Evolutionary conservation across 2,797 vertebrate species (phyloP).

Genomic region (Gobionotothen gibberifrons): DNA sequence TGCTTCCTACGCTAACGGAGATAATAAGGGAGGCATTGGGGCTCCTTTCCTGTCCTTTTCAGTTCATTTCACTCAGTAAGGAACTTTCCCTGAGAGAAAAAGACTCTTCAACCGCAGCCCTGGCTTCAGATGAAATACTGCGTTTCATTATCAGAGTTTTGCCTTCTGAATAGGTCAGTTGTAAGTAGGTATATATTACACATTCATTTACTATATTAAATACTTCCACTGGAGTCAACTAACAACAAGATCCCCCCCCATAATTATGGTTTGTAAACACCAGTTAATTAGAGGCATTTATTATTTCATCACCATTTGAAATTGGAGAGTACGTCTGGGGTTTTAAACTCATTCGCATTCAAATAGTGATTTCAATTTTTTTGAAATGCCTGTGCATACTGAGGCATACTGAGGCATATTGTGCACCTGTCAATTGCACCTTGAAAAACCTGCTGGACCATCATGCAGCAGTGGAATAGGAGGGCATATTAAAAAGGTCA

Average conservation of each 20-base stretch:
- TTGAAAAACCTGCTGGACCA: slow-evolving; percentile 65
- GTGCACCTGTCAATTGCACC: slow-evolving; percentile 70
- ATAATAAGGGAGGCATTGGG: no score
- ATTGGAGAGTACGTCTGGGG: slow-evolving; percentile 30
- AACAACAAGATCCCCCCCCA: not conserved
- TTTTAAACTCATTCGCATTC: slow-evolving; percentile 52
- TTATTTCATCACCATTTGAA: slow-evolving; percentile 30
- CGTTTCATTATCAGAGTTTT: not conserved
- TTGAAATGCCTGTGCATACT: slow-evolving; percentile 44
- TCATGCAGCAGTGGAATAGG: slow-evolving; percentile 49
- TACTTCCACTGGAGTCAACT: not conserved
- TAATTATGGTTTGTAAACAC: not conserved
- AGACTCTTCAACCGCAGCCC: no score
- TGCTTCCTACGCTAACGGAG: no score
- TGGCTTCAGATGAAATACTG: no score
- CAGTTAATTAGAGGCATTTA: slow-evolving; percentile 22
- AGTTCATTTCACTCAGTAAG: no score
- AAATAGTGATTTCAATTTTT: slow-evolving; percentile 48
- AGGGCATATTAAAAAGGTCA: slow-evolving; percentile 79
- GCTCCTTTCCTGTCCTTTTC: no score
- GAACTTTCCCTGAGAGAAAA: no score
- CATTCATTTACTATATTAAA: not conserved
- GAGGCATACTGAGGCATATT: slow-evolving; percentile 45
- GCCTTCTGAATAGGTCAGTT: not conserved
- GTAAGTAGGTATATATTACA: not conserved